These are phyloP conservation scores for Liodrosophila aerea DNA, from an alignment of 2,888 invertebrate genomes.

Conservation along the genomic window DNA sequence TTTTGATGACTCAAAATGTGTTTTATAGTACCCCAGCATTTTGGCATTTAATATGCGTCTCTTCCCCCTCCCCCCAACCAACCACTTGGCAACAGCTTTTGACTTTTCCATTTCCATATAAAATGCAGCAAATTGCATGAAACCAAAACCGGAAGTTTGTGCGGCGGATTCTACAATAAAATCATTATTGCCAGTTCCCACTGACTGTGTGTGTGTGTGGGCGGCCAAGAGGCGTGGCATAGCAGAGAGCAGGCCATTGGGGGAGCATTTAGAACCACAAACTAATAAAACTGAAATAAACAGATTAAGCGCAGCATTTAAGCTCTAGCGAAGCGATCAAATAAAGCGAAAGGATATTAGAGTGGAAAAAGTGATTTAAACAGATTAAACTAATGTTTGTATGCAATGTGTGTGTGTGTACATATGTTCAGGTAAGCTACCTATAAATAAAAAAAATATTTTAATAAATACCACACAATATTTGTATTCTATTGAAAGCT, in stretches of 20 bases:
- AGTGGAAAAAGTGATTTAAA: too few relatives aligned
- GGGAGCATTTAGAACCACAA: too few relatives aligned
- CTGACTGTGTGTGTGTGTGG: slow-evolving; percentile 35
- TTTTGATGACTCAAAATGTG: slow-evolving; percentile 47
- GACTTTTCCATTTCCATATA: slow-evolving; percentile 30
- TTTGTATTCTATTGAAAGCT: too few relatives aligned
- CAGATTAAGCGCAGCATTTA: too few relatives aligned
- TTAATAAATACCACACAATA: too few relatives aligned
- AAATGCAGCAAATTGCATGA: slow-evolving; percentile 65
- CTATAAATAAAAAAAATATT: too few relatives aligned
- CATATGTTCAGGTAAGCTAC: too few relatives aligned
- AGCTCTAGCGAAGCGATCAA: too few relatives aligned
- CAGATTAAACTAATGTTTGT: too few relatives aligned
- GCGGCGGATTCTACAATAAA: slow-evolving; percentile 41
- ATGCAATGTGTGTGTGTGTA: too few relatives aligned
- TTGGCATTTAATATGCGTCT: slow-evolving; percentile 23
- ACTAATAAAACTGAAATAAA: too few relatives aligned
- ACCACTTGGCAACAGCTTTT: neutral
- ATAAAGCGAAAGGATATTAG: too few relatives aligned
- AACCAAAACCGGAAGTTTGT: slow-evolving; percentile 60
- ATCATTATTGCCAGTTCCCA: slow-evolving; percentile 6
- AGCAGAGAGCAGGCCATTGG: slow-evolving; percentile 2
- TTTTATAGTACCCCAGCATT: slow-evolving; percentile 20
- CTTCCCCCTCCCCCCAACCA: neutral
- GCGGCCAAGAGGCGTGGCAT: slow-evolving; percentile 7